Percentiles rank a stretch among this genome's conserved stretches.
phyloP scores from a whole-genome alignment of 1,140 invertebrate genomes.

The Diabrotica undecimpunctata region DNA sequence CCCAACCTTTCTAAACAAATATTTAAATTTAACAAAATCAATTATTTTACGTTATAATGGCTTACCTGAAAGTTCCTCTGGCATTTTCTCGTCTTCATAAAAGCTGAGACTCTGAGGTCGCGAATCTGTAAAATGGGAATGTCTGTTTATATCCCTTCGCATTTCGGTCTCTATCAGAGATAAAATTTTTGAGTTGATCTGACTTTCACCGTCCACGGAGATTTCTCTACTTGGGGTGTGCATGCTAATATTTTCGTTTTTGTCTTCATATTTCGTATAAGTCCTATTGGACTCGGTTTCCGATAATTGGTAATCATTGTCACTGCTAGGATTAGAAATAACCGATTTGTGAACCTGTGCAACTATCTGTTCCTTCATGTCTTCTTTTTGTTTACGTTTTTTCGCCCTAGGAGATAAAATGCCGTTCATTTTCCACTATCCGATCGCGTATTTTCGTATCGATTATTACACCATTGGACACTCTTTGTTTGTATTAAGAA shows the following conservation, averaged over 20 bases:
- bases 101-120: slow-evolving; percentile 47
- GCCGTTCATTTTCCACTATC: slow-evolving; percentile 31
- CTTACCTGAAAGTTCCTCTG: slow-evolving; percentile 44
- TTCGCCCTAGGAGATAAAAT: slow-evolving; percentile 34
- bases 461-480: slow-evolving; percentile 10
- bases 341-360: slow-evolving; percentile 44
- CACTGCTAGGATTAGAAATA: slow-evolving; percentile 36
- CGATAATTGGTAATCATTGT: slow-evolving; percentile 30
- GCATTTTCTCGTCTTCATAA: slow-evolving; percentile 47
- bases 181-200: slow-evolving; percentile 57
- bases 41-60: background rate
- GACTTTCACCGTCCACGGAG: slow-evolving; percentile 54
- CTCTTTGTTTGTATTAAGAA: slow-evolving; percentile 17
- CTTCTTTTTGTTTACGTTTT: slow-evolving; percentile 41
- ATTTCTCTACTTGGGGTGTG: slow-evolving; percentile 46
- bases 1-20: slow-evolving; percentile 2
- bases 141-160: slow-evolving; percentile 47
- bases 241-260: slow-evolving; percentile 42
- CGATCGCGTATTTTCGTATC: background rate
- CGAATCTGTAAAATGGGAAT: slow-evolving; percentile 45
- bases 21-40: background rate
- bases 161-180: slow-evolving; percentile 59
- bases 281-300: slow-evolving; percentile 38
- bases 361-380: slow-evolving; percentile 44
- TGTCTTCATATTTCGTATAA: slow-evolving; percentile 38